Base-by-base conservation (phyloP, 2,113 vertebrate genomes). In the Clinocottus analis region DNA sequence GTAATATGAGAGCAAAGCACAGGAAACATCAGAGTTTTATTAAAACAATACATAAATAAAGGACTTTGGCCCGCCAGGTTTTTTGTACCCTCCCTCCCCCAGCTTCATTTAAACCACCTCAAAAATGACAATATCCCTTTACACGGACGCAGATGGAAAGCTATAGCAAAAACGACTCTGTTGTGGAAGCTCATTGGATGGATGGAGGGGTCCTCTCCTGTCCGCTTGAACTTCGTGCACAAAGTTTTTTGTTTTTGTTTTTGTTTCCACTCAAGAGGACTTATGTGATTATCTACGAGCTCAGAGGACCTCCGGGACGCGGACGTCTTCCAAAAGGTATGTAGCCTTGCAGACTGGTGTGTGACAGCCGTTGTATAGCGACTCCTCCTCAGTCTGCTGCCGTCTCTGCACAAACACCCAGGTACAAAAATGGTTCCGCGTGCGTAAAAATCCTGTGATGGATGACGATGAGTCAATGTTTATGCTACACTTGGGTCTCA, bases 61-160 rank as follows among this genome's bases (percentile, higher is more conserved):
- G 4, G 2, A 33, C 33, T 33, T 6, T 6, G 33, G 4, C 33
- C 33, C 33, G 5, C 2, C 33, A 33, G 33, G 2, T 33, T 33
- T 33, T 6, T 33, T 33, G 4, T 33, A 6, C 33, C 33, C 33
- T 19, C 49, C 8, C 21, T n/a, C n/a, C n/a, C 49, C 19, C 82
- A 77, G 80, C 85, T 87, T 92, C 80, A 88, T 93, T 91, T 72
- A 25, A 88, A 88, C 65, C 87, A 92, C 91, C 85, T 90, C 88
- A 93, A 90, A 58, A 93, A 84, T 89, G 92, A 94, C 93, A 92
- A 82, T 89, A 94, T 92, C 93, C 94, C 94, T 94, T 95, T 95
- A 95, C 91, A 84, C 65, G 85, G 90, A 93, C 76, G 79, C 85
- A 79, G 86, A 91, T 56, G 88, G 92, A 92, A 91, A 90, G 85